phyloP scores from a whole-genome alignment of 2,888 invertebrate genomes.

The Machimus atricapillus region DNA sequence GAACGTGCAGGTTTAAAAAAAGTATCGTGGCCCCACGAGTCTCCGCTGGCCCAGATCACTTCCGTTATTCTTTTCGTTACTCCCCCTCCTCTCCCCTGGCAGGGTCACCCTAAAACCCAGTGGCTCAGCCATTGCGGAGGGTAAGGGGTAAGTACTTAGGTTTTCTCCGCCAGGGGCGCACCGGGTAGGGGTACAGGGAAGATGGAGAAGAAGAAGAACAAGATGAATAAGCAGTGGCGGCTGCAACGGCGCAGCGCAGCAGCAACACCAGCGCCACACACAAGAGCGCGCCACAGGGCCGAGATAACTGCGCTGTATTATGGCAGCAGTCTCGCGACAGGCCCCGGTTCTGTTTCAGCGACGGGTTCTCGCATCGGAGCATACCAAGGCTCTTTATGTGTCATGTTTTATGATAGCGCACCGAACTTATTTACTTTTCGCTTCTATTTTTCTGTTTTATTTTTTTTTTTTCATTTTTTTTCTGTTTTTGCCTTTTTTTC shows the following conservation, averaged over 20 bases:
- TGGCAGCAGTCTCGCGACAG: slow-evolving; percentile 23
- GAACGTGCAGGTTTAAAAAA: not conserved
- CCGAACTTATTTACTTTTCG: slow-evolving; percentile 27
- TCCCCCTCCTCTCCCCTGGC: not conserved
- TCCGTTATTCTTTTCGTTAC: not conserved
- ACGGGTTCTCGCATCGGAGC: not conserved
- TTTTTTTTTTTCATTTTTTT: not conserved
- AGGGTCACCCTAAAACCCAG: not conserved
- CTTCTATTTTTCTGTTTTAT: not conserved
- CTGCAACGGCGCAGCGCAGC: not conserved
- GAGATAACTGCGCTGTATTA: not conserved
- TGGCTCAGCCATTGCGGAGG: not conserved
- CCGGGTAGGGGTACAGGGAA: not conserved
- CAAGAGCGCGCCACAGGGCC: not conserved
- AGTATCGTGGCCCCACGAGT: not conserved
- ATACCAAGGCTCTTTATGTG: slow-evolving; percentile 14
- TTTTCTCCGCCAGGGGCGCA: not conserved
- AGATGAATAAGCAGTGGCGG: not conserved
- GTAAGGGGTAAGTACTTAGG: not conserved
- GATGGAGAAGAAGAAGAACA: not conserved
- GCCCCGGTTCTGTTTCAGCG: slow-evolving; percentile 2
- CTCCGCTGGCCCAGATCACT: not conserved
- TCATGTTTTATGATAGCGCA: slow-evolving; percentile 31
- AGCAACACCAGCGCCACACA: not conserved
- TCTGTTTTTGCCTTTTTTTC: not conserved